Conservation (phyloP, 2,888 invertebrate species). For the Operophtera brumata region DNA sequence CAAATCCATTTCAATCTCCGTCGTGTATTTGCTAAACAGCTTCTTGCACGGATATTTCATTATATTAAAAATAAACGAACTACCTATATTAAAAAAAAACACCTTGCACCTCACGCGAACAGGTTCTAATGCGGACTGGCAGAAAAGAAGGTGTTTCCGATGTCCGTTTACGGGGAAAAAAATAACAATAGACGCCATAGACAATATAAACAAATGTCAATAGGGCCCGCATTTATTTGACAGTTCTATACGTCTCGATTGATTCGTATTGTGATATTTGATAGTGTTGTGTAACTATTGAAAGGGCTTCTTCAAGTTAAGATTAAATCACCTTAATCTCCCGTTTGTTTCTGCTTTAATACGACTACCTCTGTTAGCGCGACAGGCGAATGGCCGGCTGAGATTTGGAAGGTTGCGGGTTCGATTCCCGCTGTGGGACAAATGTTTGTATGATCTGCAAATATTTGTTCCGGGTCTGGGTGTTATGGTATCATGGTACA, state of each 20-base stretch:
- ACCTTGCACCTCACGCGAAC: constrained; percentile 68
- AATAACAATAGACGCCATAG: constrained; percentile 50
- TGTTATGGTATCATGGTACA: no score
- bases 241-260: constrained; percentile 37
- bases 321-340: neutral
- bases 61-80: constrained; percentile 31
- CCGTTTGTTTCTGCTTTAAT: neutral
- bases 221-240: constrained; percentile 40
- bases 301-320: constrained; percentile 20
- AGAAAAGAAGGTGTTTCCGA: constrained; percentile 49
- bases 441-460: no score
- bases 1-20: constrained; percentile 53
- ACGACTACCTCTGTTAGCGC: no score
- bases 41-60: constrained; percentile 72
- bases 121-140: constrained; percentile 70
- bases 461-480: no score
- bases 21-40: constrained; percentile 48
- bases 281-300: constrained; percentile 37
- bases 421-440: no score
- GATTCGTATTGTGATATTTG: constrained; percentile 38
- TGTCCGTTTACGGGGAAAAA: constrained; percentile 73
- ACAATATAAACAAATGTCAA: constrained; percentile 30
- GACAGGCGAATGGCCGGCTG: no score
- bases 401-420: no score
- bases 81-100: constrained; percentile 20